These are phyloP conservation scores for Psix sp. DNA, from an alignment of 1,140 invertebrate genomes.

Conservation along the genomic window DNA sequence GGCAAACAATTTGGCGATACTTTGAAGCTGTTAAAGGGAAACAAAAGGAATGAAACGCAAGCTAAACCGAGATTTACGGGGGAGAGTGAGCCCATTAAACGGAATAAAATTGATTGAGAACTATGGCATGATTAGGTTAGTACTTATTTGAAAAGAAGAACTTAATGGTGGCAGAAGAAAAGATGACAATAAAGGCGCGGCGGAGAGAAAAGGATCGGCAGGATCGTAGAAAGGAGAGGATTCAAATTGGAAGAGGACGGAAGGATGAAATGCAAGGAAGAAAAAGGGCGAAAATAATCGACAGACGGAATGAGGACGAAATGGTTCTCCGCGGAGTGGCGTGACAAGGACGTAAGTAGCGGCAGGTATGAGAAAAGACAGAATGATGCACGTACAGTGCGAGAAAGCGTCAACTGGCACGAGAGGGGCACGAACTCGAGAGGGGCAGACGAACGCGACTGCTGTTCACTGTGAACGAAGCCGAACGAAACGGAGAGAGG, in stretches of 20 bases:
- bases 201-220: background rate
- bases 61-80: too few species aligned
- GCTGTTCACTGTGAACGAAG: slow-evolving; percentile 41
- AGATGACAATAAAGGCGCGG: background rate
- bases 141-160: too few species aligned
- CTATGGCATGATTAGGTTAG: too few species aligned
- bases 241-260: slow-evolving; percentile 15
- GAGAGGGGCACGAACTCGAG: slow-evolving; percentile 14
- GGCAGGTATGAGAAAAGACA: slow-evolving; percentile 34
- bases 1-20: too few species aligned
- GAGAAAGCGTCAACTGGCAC: slow-evolving; percentile 25
- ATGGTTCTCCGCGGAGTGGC: background rate
- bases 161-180: slow-evolving; percentile 13
- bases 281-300: slow-evolving; percentile 44
- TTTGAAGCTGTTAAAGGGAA: too few species aligned
- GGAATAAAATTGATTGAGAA: too few species aligned
- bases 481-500: slow-evolving; percentile 33
- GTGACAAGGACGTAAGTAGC: slow-evolving; percentile 16
- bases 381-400: slow-evolving; percentile 28
- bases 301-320: slow-evolving; percentile 17
- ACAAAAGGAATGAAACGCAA: too few species aligned
- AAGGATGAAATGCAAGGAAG: slow-evolving; percentile 15
- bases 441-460: slow-evolving; percentile 38
- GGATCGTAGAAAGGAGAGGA: background rate
- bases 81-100: too few species aligned